Percentiles rank a stretch among this genome's conserved stretches.
Evolutionary conservation across 2,797 vertebrate genomes (phyloP).

Genomic region (Manis crassicaudata): DNA sequence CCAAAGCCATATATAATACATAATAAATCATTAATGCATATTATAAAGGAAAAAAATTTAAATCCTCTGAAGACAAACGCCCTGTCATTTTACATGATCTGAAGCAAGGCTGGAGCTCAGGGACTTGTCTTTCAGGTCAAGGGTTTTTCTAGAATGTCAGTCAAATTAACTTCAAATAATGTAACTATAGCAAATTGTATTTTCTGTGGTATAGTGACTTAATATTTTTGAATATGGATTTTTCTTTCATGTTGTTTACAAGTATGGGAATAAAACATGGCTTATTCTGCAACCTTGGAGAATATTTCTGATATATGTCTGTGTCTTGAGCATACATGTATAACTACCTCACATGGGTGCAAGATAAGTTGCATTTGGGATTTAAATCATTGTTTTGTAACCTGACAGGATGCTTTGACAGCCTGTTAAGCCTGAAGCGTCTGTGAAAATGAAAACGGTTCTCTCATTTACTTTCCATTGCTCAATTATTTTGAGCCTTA

Average conservation of each 20-base stretch:
- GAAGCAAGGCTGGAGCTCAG: neutral
- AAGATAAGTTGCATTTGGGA: slow-evolving; percentile 54
- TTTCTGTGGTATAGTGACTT: neutral
- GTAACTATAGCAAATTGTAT: neutral
- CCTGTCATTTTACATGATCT: neutral
- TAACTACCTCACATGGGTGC: neutral
- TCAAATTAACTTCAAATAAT: slow-evolving; percentile 38
- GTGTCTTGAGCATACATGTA: neutral
- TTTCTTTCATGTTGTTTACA: slow-evolving; percentile 24
- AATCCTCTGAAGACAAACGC: neutral
- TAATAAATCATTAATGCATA: slow-evolving; percentile 54
- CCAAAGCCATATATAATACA: neutral
- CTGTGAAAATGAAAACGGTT: slow-evolving; percentile 67
- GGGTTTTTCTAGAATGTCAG: slow-evolving; percentile 27
- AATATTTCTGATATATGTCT: neutral
- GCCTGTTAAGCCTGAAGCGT: slow-evolving; percentile 67
- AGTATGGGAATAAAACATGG: neutral
- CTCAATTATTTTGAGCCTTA: slow-evolving; percentile 81
- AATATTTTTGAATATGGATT: neutral
- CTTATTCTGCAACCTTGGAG: neutral
- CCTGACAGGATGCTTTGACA: slow-evolving; percentile 75
- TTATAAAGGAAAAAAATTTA: neutral
- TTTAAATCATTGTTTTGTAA: slow-evolving; percentile 77
- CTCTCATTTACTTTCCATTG: slow-evolving; percentile 77
- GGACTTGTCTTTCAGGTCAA: neutral